Evolutionary conservation across 2,888 invertebrate species (phyloP), one percentile per base, ranked within the genome.

Genomic region (Desoria tigrina): DNA sequence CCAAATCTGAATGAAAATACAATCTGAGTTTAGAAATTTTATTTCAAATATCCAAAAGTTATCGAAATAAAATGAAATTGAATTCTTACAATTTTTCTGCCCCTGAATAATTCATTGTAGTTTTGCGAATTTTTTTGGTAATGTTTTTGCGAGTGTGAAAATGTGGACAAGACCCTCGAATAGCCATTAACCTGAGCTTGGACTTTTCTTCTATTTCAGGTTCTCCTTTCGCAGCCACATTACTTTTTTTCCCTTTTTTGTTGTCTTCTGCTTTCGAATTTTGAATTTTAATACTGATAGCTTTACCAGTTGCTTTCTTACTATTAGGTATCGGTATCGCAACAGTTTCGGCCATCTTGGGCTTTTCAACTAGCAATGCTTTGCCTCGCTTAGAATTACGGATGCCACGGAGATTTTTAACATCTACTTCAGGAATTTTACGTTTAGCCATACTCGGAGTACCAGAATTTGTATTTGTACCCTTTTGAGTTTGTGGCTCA

Each of bases 101-200:
- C 42, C 86, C 82, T 1, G 81, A 78, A 3, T 86, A 76, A 11
- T 78, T 79, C 62, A 84, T 77, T 4, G 76, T 77, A 49, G 79
- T 79, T 4, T 76, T 77, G 49, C 79, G 79, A 0, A 86, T 79
- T 7, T 78, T 74, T 0, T 80, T 73, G 9, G 83, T 81, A 24
- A 89, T 80, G 60, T 84, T 79, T 62, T 79, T 81, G 32, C 90
- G 82, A 1, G 84, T 83, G 3, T 83, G 71, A 77, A 86, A 90
- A 21, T 84, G 82, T 2, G 84, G 78, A 79, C 90, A 90, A 3
- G 90, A 90, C 0, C 90, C 90, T 77, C 83, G 82, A 1, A 86
- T 80, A 11, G n/a, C 32, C 9, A 50, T 45, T 9, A 11, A 42
- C 3, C 23, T 26, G 6, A 37, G 32, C 2, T 56, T 42, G 27